Evolutionary conservation across 37 sponge, comb jelly and placozoan species (phyloP).

Genomic region (Axinella damicornis): DNA sequence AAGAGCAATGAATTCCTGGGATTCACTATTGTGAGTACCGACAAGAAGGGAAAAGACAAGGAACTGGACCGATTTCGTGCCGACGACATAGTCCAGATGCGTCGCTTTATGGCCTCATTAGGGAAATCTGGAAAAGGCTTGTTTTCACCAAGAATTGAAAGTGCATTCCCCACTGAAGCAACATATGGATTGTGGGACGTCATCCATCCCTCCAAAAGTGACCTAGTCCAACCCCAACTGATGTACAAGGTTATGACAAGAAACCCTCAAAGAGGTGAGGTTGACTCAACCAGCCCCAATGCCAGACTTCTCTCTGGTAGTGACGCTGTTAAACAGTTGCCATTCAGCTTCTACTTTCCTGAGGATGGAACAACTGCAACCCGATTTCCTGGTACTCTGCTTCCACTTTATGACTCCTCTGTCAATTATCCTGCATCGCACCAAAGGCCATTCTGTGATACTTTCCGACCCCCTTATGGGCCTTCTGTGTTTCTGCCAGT

Average conservation of each 20-base stretch:
- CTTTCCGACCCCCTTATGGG: conserved; percentile 75
- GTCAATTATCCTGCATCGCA: conserved; percentile 17
- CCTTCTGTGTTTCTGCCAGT: conserved; percentile 49
- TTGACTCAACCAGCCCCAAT: too few species aligned
- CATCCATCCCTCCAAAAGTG: conserved; percentile 51
- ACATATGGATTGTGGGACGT: conserved; percentile 41
- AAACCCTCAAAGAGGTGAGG: not conserved
- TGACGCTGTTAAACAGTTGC: conserved; percentile 11
- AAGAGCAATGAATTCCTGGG: conserved; percentile 30
- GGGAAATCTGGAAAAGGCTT: conserved; percentile 28
- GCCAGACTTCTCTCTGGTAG: conserved; percentile 17
- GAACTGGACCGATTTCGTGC: conserved; percentile 35
- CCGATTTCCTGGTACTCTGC: conserved; percentile 3
- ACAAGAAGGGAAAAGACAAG: conserved; percentile 4
- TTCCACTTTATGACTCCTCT: conserved; percentile 34
- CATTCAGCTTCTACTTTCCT: too few species aligned
- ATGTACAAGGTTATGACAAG: not conserved
- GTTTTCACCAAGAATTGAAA: conserved; percentile 1
- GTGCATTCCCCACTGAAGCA: conserved; percentile 18
- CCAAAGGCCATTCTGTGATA: conserved; percentile 61
- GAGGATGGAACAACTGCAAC: conserved; percentile 25
- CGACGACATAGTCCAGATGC: conserved; percentile 54
- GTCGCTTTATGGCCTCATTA: conserved; percentile 56
- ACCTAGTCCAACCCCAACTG: conserved; percentile 11
- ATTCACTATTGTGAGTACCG: conserved; percentile 21